phyloP scores from a whole-genome alignment of 2,888 invertebrate species.

The Altica lythri region DNA sequence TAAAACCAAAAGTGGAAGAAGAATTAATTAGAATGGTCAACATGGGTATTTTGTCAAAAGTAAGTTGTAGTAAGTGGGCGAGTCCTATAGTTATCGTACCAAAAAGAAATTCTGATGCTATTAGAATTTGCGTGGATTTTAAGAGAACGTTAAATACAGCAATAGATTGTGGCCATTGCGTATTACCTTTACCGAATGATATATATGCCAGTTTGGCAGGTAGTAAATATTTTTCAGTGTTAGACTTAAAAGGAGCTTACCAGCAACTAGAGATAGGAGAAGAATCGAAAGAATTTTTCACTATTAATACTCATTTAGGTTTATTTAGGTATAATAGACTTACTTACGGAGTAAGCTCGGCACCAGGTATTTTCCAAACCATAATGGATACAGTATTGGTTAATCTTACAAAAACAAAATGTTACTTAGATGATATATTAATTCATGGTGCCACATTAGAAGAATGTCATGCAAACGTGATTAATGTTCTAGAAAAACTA shows the following conservation, averaged over 20 bases:
- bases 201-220: conserved; percentile 34
- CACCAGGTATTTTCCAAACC: conserved; percentile 19
- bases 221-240: conserved; percentile 3
- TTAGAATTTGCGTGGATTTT: conserved; percentile 40
- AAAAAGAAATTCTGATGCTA: conserved; percentile 36
- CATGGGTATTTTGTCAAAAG: conserved; percentile 35
- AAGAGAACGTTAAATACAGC: conserved; percentile 42
- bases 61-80: conserved; percentile 41
- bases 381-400: conserved; percentile 8
- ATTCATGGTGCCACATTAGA: not conserved
- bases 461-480: conserved; percentile 5
- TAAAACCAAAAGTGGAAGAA: conserved; percentile 34
- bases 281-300: conserved; percentile 15
- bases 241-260: conserved; percentile 4
- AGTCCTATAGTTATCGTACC: conserved; percentile 46
- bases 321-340: conserved; percentile 16
- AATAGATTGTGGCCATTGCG: conserved; percentile 42
- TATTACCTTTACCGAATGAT: conserved; percentile 45
- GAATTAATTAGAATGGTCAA: conserved; percentile 33
- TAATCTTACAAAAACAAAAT: not conserved
- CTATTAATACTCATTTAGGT: conserved; percentile 16
- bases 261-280: conserved; percentile 14
- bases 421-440: conserved; percentile 3
- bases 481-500: not conserved
- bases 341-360: conserved; percentile 13